Percentiles rank a stretch among this genome's conserved stretches.
Evolutionary conservation across 2,888 invertebrate species (phyloP).

Genomic region (Notodonta ziczac): DNA sequence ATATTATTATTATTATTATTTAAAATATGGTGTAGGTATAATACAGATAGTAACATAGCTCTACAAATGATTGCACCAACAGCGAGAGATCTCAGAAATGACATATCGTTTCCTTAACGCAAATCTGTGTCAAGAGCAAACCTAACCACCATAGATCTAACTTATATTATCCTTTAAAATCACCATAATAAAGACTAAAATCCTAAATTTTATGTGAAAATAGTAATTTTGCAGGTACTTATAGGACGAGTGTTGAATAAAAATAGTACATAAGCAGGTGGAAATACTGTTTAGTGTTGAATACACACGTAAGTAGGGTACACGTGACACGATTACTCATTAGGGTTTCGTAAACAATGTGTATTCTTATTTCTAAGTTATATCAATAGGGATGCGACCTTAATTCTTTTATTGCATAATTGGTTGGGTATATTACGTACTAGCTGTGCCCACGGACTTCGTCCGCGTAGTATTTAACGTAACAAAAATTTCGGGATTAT

Average conservation of each 20-base stretch:
- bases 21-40: neutral
- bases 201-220: constrained; percentile 26
- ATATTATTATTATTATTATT: too few species aligned
- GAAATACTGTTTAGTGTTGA: constrained; percentile 49
- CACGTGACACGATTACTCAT: constrained; percentile 55
- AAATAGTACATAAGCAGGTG: constrained; percentile 42
- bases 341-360: constrained; percentile 14
- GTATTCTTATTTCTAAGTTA: neutral
- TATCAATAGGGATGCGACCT: constrained; percentile 21
- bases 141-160: constrained; percentile 29
- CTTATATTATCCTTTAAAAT: constrained; percentile 25
- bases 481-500: too few species aligned
- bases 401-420: too few species aligned
- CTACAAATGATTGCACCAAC: constrained; percentile 20
- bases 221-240: constrained; percentile 32
- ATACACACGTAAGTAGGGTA: constrained; percentile 68
- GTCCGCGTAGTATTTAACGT: too few species aligned
- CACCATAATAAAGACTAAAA: constrained; percentile 37
- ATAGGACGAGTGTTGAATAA: constrained; percentile 58
- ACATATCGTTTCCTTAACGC: constrained; percentile 62
- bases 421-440: too few species aligned
- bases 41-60: neutral
- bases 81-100: constrained; percentile 56
- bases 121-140: constrained; percentile 73
- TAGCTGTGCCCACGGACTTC: too few species aligned